A percentile compares a stretch with the other conserved stretches of the same genome.
Evolutionary conservation across 92 coral and sea anemone genomes (phyloP).

Genomic region (Heliopora coerulea): DNA sequence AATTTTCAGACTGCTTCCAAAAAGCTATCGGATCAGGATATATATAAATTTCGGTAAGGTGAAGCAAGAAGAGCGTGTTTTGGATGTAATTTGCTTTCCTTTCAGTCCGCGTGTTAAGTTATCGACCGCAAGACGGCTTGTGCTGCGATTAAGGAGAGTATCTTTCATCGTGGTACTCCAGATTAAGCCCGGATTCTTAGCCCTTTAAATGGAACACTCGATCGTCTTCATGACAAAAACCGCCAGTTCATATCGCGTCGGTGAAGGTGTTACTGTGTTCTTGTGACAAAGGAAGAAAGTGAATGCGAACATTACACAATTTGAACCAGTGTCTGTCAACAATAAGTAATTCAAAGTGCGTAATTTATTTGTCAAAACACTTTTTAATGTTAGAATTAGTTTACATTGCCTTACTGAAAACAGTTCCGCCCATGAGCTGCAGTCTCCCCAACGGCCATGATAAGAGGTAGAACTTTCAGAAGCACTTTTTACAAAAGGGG

Average conservation of each 20-base stretch:
- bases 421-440: conserved; percentile 32
- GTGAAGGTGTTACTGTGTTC: neutral
- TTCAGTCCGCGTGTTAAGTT: neutral
- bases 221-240: neutral
- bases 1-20: too few species aligned
- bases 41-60: too few species aligned
- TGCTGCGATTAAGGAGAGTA: neutral
- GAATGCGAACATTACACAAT: neutral
- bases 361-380: conserved; percentile 46
- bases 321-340: conserved; percentile 27
- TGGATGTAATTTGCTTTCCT: too few species aligned
- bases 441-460: neutral
- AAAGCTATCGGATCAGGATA: too few species aligned
- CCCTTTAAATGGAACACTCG: neutral
- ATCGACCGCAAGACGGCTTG: neutral
- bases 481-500: neutral
- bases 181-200: neutral
- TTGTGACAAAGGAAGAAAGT: neutral
- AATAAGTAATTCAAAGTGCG: conserved; percentile 40
- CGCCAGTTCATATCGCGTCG: neutral
- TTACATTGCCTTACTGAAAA: conserved; percentile 30
- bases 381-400: conserved; percentile 39
- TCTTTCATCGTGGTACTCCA: neutral
- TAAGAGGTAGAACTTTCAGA: neutral
- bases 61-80: too few species aligned